Evolutionary conservation across 1,140 invertebrate genomes (phyloP), one percentile per base, ranked within the genome.

Genomic region (Meloidogyne floridensis): DNA sequence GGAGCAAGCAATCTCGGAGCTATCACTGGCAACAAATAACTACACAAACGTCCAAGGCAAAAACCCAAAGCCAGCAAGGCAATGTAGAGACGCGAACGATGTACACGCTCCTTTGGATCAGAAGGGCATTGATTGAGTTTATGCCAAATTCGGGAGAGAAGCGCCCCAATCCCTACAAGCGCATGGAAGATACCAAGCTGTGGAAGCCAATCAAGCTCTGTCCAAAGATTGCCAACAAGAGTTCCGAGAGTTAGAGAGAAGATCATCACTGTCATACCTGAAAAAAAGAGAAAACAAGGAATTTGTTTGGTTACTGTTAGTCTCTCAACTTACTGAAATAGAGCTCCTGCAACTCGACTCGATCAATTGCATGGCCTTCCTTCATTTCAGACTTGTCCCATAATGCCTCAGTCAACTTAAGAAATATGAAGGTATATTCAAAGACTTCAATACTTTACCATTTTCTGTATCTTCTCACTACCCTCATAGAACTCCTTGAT

Each of bases 21-120:
- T n/a, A 65, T 65, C n/a, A 65, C 59, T 65, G 59, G 59, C n/a
- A 65, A 65, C 15, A 65, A 65, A 65, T 65, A 65, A 65, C n/a
- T 18, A 65, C 59, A 65, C 59, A 65, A 65, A 65, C 59, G 59
- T 4, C 59, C 59, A 65, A 65, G 59, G 59, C 59, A 65, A 65
- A 65, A 65, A 13, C 59, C 59, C n/a, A 65, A 65, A 65, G 59
- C 59, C 15, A 18, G 2, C 59, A 65, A 65, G 8, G 59, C 59
- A 65, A 65, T 65, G 59, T n/a, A 65, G 59, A 65, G 59, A 65
- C 59, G 59, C 5, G 59, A 65, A 65, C 59, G 59, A 65, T 65
- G 59, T 0, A 65, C 59, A 65, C 59, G 59, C 59, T 65, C 59
- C 2, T 65, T 65, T 65, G 59, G 59, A 65, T 65, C 59, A 65